Evolutionary conservation across 2,113 vertebrate genomes (phyloP), one percentile per base, ranked within the genome.

Genomic region (Forbesichthys papilliferus): DNA sequence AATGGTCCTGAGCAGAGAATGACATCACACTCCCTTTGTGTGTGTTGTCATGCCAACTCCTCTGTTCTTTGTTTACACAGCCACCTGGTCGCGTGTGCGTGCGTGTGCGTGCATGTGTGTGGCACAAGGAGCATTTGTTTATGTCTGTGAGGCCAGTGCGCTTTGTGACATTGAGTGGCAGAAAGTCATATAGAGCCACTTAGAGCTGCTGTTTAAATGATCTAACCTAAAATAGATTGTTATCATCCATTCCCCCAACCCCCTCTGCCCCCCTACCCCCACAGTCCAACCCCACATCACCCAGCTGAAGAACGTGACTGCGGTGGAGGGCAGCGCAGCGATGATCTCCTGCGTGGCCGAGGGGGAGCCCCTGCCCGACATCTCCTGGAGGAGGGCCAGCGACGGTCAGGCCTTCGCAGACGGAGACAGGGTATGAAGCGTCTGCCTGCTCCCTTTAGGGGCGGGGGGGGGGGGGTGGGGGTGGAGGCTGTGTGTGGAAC

Each of bases 261-360:
- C 33, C 48, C 74, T n/a, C n/a, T n/a, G 52, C 58, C 71, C 68
- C 66, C 34, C 27, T 62, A 47, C 20, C 6, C 1, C 64, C 82
- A 10, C 94, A 99, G 98, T 99, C 87, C 95, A 96, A 92, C 98
- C 98, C 84, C 97, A 98, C 75, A 98, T 99, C 91, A 96, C 94
- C 84, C 95, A 94, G 87, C 94, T 99, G 87, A 94, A 94, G 82
- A 99, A 99, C 82, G 95, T 97, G 90, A 98, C 96, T 0, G 94
- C 96, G 0, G 93, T 94, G 78, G 98, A 99, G 88, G 93, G 96
- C 84, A 96, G 95, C 59, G 95, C 94, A 62, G 91, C 94, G 76
- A 96, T 94, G 65, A 95, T 99, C 80, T 88, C 93, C 80, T 99
- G 98, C 74, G 94, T 97, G 78, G 96, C 97, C 3, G 96, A 98